phyloP scores from a whole-genome alignment of 2,113 vertebrate species.

The Mellivora capensis region DNA sequence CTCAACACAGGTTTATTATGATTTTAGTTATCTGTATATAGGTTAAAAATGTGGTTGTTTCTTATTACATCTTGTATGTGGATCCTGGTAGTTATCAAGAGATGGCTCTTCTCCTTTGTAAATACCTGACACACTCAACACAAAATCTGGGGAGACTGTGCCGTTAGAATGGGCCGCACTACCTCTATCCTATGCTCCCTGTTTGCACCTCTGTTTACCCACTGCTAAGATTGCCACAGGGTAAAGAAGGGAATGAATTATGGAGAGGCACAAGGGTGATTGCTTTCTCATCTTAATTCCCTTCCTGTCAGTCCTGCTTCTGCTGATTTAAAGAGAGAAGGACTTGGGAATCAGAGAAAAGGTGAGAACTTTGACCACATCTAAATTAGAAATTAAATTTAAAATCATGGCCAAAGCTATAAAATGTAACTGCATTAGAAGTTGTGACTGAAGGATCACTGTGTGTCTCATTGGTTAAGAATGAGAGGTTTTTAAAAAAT shows the following conservation, averaged over 20 bases:
- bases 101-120: neutral
- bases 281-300: slow-evolving; percentile 40
- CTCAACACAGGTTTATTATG: neutral
- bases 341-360: neutral
- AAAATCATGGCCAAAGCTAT: neutral
- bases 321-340: neutral
- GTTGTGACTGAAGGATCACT: neutral
- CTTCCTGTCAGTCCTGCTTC: neutral
- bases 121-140: neutral
- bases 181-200: neutral
- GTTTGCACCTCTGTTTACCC: neutral
- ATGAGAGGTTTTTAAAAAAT: neutral
- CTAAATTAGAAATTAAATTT: slow-evolving; percentile 39
- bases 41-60: neutral
- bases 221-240: neutral
- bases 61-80: neutral
- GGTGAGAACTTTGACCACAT: neutral
- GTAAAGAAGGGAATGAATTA: neutral
- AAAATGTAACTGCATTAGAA: neutral
- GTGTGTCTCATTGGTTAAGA: neutral
- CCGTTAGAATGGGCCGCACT: neutral
- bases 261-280: neutral
- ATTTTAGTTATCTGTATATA: neutral
- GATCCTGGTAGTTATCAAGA: neutral
- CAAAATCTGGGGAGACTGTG: neutral